These are phyloP conservation scores for Nomada fabriciana DNA, from an alignment of 2,888 invertebrate genomes.

Conservation along the genomic window DNA sequence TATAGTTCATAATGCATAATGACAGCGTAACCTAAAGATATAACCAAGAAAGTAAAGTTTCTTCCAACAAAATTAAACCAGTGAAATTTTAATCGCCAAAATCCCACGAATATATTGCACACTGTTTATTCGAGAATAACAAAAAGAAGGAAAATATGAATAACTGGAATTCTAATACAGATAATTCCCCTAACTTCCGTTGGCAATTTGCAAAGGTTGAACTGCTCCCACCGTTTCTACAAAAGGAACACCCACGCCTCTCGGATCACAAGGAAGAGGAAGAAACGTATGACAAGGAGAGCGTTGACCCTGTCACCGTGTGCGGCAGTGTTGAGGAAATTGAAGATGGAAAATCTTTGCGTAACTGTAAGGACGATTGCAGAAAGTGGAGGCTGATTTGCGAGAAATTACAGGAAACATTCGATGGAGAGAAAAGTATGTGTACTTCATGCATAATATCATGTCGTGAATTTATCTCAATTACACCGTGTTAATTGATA, in stretches of 20 bases:
- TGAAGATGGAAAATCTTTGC: not conserved
- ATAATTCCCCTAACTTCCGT: not conserved
- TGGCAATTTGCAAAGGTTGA: not conserved
- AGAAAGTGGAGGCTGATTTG: constrained; percentile 17
- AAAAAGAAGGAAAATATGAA: not conserved
- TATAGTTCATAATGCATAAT: too few relatives aligned
- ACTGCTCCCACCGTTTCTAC: constrained; percentile 36
- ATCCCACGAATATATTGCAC: not conserved
- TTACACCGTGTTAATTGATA: not conserved
- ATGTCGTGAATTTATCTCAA: not conserved
- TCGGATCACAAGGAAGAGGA: not conserved
- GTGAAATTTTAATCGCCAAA: not conserved
- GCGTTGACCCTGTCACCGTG: too few relatives aligned
- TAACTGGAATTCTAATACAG: not conserved
- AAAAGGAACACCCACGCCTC: not conserved
- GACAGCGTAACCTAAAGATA: not conserved
- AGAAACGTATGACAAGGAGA: not conserved
- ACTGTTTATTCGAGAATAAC: not conserved
- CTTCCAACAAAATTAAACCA: not conserved
- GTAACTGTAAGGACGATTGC: constrained; percentile 30
- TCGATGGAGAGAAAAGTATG: not conserved
- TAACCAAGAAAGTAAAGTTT: not conserved
- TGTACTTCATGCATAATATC: not conserved
- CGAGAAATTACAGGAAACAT: not conserved
- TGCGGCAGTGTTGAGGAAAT: not conserved